phyloP scores from a whole-genome alignment of 92 coral and sea anemone genomes.

The Epizoanthus ramosus region DNA sequence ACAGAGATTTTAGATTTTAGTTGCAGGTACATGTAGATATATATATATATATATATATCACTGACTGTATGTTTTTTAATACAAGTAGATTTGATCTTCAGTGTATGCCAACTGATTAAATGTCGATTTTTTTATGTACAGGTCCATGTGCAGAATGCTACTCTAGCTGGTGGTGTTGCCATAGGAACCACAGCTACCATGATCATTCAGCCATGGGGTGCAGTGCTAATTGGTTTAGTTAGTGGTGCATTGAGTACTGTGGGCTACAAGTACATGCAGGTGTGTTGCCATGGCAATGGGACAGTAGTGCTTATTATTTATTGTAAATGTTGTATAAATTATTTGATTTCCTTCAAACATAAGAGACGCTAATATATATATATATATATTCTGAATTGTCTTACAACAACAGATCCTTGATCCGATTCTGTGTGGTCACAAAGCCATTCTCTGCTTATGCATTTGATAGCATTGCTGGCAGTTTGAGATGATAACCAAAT shows the following conservation, averaged over 20 bases:
- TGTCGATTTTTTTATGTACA: background rate
- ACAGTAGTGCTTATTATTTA: background rate
- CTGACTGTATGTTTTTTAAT: too few relatives aligned
- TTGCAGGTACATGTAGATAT: too few relatives aligned
- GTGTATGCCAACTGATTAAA: too few relatives aligned
- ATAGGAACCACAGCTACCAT: conserved; percentile 85
- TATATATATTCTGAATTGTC: too few relatives aligned
- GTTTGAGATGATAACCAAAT: too few relatives aligned
- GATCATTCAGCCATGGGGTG: conserved; percentile 99
- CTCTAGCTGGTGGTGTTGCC: conserved; percentile 94
- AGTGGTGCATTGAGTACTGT: conserved; percentile 79
- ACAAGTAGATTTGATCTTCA: too few relatives aligned
- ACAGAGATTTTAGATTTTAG: background rate
- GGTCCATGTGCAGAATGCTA: conserved; percentile 98
- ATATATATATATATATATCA: too few relatives aligned
- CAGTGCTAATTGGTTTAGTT: conserved; percentile 78
- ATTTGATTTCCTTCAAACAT: background rate
- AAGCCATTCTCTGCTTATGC: too few relatives aligned
- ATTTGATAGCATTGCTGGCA: too few relatives aligned
- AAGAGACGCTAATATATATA: too few relatives aligned
- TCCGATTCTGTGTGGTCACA: too few relatives aligned
- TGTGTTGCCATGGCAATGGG: conserved; percentile 26
- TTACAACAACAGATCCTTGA: too few relatives aligned
- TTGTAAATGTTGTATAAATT: background rate
- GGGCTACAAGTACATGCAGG: conserved; percentile 90